A percentile compares a stretch with the other conserved stretches of the same genome.
Evolutionary conservation across 2,113 vertebrate genomes (phyloP).

Genomic region (Malurus alboscapulatus): DNA sequence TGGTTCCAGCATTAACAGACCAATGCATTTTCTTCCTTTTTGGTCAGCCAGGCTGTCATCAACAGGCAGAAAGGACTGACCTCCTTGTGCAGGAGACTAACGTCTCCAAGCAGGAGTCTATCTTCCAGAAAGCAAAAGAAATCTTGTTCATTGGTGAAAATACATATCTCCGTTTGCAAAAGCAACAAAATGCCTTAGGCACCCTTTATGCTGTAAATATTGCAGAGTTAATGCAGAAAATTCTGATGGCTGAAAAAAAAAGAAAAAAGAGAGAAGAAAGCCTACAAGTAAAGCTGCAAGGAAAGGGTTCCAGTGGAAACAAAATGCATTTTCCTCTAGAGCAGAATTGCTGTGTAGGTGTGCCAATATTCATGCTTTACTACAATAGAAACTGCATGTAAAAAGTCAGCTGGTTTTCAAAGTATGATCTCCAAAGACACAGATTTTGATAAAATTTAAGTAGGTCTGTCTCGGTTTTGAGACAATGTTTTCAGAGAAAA

Average conservation of each 20-base stretch:
- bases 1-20: background rate
- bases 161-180: background rate
- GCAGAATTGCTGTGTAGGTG: accelerated
- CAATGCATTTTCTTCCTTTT: background rate
- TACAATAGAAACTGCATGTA: background rate
- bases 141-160: background rate
- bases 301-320: background rate
- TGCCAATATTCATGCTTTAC: background rate
- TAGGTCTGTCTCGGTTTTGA: background rate
- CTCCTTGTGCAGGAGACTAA: background rate
- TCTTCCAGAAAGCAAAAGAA: background rate
- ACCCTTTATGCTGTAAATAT: background rate
- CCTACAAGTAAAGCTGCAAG: background rate
- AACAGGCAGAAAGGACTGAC: background rate
- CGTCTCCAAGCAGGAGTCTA: background rate
- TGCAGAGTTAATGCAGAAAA: background rate
- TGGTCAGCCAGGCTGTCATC: background rate
- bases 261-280: background rate
- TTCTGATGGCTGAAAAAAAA: background rate
- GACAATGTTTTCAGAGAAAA: no score
- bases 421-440: background rate
- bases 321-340: background rate
- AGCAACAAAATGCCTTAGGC: background rate
- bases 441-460: background rate
- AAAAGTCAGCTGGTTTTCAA: background rate